Evolutionary conservation across 2,113 vertebrate species (phyloP).

Genomic region (Antigone vipio): DNA sequence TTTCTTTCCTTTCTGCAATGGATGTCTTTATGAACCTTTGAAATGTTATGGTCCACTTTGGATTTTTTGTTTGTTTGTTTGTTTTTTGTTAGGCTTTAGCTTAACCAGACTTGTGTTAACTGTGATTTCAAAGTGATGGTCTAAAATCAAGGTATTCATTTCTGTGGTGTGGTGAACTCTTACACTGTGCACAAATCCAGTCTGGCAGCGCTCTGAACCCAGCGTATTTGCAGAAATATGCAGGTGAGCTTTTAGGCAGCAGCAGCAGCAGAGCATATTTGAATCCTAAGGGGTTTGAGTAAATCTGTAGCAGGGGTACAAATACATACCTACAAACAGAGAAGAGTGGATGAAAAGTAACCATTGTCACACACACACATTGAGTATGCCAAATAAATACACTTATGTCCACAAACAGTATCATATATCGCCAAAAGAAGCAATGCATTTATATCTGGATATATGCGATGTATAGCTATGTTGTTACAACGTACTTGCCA

Average conservation of each 20-base stretch:
- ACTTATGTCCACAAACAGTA: not conserved
- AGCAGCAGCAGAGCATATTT: not conserved
- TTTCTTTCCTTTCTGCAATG: not conserved
- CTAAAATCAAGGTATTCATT: not conserved
- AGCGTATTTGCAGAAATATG: fast-evolving
- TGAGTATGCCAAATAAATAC: not conserved
- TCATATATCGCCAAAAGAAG: not conserved
- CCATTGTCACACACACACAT: not conserved
- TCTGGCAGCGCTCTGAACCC: not conserved
- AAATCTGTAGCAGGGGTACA: not conserved
- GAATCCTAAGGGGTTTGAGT: not conserved
- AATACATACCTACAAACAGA: not conserved
- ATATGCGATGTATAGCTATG: not conserved
- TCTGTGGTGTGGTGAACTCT: not conserved
- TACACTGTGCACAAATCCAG: fast-evolving
- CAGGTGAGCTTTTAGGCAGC: not conserved
- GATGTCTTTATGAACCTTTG: not conserved
- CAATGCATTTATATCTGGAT: not conserved
- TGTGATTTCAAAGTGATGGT: not conserved
- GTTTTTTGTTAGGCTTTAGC: not conserved
- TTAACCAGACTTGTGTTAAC: not conserved
- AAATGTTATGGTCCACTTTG: not conserved
- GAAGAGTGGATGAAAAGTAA: not conserved
- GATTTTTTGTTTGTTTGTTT: too few relatives aligned
- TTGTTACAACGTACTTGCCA: not conserved